Base-by-base conservation (phyloP, 2,797 vertebrate species). In the Gallinago stenura region DNA sequence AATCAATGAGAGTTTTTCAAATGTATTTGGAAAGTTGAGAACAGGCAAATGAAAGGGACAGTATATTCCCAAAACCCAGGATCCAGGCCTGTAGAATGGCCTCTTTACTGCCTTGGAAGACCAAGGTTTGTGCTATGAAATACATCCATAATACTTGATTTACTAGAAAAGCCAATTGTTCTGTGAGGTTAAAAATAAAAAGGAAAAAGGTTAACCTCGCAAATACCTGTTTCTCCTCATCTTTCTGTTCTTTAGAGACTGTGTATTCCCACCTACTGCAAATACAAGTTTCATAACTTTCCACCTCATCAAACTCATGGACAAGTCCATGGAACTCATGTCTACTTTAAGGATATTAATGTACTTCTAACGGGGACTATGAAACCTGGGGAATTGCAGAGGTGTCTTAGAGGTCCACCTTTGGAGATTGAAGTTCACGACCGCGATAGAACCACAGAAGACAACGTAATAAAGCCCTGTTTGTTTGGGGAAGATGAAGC, bases 401-500 rank as follows among this genome's bases (percentile, higher is more conserved):
- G 98, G 60, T 98, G 97, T 88, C 97, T 99, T 45, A 95, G 95
- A 21, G 98, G 98, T 7, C 98, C 98, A 10, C 98, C 98, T 18
- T 95, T 99, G 91, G 96, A 98, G 95, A 98, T 99, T 37, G 98
- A 99, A 93, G 97, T 99, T 50, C 99, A 99, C 3, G 99, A 99
- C 93, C 97, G 98, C 19, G 99, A 99, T 95, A 97, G 90, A 50
- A 99, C 97, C 87, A 53, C 26, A 2, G 85, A 98, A 30, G 79
- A 88, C 26, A 80, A 7, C 15, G 30, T 60, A 20, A 80, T 46
- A 56, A 90, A 56, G 20, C 92, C 97, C 30, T 58, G 88, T 7
- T 84, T 97, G 56, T 98, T 98, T 87, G 97, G 97, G 28, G 97
- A 96, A 2, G 95, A 96, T 37, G 84, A 95, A 31, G 89, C 95